phyloP scores from a whole-genome alignment of 2,888 invertebrate species.

The Neoaliturus tenellus region DNA sequence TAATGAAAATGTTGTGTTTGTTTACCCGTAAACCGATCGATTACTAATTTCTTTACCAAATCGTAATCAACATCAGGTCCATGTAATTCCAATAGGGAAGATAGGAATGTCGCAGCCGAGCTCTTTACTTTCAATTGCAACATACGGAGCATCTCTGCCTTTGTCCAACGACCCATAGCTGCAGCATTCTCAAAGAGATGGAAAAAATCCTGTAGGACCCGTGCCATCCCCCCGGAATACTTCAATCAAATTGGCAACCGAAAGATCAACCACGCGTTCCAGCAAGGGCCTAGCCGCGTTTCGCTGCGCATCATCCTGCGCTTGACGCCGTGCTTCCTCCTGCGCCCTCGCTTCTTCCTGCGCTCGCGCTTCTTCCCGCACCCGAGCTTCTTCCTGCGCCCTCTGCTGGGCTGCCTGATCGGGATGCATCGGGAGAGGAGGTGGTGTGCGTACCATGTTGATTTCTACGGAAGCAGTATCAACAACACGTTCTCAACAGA shows the following conservation, averaged over 20 bases:
- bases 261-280: neutral
- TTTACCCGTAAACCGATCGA: no score
- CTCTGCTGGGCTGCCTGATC: no score
- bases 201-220: neutral
- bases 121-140: conserved; percentile 5
- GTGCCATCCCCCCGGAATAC: neutral
- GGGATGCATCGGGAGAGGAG: no score
- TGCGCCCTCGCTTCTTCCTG: no score
- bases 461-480: no score
- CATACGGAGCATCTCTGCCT: neutral
- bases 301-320: no score
- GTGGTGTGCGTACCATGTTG: no score
- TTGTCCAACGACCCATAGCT: neutral
- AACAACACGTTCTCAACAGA: no score
- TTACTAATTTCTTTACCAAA: neutral
- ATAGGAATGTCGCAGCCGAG: neutral
- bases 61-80: neutral
- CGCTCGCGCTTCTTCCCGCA: no score
- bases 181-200: neutral
- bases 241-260: neutral
- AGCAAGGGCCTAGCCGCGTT: no score
- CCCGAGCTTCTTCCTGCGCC: no score
- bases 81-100: neutral
- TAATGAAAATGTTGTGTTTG: neutral
- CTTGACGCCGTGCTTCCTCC: no score